A percentile compares a stretch with the other conserved stretches of the same genome.
These are phyloP conservation scores for Choristoneura fumiferana DNA, from an alignment of 1,140 invertebrate genomes.

Conservation along the genomic window DNA sequence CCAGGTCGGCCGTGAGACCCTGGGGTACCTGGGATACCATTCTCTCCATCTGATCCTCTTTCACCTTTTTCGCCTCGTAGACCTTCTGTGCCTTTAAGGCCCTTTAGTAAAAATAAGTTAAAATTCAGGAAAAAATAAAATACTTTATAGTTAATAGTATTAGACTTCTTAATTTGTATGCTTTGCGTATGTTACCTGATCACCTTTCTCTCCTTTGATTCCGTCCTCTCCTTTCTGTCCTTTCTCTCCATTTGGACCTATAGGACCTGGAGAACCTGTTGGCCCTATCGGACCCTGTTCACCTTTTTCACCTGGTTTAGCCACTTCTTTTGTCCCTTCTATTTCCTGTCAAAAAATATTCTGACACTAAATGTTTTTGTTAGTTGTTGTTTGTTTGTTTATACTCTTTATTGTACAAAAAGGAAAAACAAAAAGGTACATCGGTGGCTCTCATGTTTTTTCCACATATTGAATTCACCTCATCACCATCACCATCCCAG, in stretches of 20 bases:
- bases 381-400: no score
- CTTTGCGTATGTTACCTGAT: slow-evolving; percentile 44
- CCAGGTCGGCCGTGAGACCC: slow-evolving; percentile 10
- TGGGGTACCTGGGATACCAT: slow-evolving; percentile 19
- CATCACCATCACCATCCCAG: no score
- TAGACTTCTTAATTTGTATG: slow-evolving; percentile 34
- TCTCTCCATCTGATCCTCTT: slow-evolving; percentile 22
- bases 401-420: no score
- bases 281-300: slow-evolving; percentile 30
- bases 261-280: slow-evolving; percentile 22
- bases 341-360: slow-evolving; percentile 27
- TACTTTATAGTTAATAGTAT: slow-evolving; percentile 18
- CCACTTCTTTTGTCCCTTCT: slow-evolving; percentile 25
- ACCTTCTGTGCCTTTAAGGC: neutral
- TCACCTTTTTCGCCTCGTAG: slow-evolving; percentile 6
- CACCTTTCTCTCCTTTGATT: slow-evolving; percentile 40
- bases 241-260: slow-evolving; percentile 28
- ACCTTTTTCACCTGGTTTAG: slow-evolving; percentile 29
- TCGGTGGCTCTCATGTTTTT: no score
- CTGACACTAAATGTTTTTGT: slow-evolving; percentile 16
- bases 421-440: no score
- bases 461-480: no score
- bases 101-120: neutral
- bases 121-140: neutral
- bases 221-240: slow-evolving; percentile 23